A percentile compares a stretch with the other conserved stretches of the same genome.
phyloP scores from a whole-genome alignment of 1,140 invertebrate species.

The Microplitis mediator region DNA sequence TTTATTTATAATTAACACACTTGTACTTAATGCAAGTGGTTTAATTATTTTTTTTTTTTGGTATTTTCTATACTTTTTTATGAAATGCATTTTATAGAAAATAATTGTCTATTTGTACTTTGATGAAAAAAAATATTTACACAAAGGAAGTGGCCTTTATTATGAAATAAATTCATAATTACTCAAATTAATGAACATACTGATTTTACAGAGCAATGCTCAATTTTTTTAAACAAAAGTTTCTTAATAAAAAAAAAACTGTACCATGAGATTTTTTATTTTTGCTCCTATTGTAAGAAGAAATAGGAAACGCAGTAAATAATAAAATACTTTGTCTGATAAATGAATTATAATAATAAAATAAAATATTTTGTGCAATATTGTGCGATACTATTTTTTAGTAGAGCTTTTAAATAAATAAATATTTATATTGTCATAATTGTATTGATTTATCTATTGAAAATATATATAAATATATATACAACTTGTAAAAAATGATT shows the following conservation, averaged over 20 bases:
- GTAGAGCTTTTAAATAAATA: constrained; percentile 23
- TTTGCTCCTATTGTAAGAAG: no score
- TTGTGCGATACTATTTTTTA: constrained; percentile 50
- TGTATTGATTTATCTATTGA: constrained; percentile 45
- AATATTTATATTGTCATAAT: constrained; percentile 46
- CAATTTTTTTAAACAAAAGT: neutral
- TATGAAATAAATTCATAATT: neutral
- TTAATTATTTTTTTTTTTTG: constrained; percentile 28
- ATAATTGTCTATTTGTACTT: constrained; percentile 26
- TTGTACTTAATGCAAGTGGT: constrained; percentile 15
- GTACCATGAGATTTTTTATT: no score
- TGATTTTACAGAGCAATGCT: neutral
- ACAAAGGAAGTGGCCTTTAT: constrained; percentile 16
- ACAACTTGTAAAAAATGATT: neutral
- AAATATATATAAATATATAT: constrained; percentile 38
- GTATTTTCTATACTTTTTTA: constrained; percentile 52
- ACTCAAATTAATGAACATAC: neutral
- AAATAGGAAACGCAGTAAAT: neutral
- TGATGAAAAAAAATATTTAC: neutral
- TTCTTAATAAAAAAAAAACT: neutral
- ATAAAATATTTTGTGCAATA: constrained; percentile 46
- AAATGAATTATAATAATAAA: constrained; percentile 5
- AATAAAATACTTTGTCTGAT: neutral
- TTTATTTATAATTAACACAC: neutral
- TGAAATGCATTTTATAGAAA: constrained; percentile 42